Evolutionary conservation across 2,888 invertebrate genomes (phyloP).

Genomic region (Ochropleura leucogaster): DNA sequence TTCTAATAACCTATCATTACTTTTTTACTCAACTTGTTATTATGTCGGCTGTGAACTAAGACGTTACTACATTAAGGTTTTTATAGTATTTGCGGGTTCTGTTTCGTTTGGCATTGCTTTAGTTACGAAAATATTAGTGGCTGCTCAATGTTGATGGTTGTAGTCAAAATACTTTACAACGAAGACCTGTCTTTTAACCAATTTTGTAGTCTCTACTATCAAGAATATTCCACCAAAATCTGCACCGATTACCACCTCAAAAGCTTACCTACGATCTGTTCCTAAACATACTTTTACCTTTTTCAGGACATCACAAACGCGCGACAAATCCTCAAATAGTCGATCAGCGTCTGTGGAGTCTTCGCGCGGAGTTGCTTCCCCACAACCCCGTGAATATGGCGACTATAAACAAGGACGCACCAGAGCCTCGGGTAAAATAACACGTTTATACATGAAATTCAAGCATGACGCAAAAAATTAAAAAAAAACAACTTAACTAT

Average conservation of each 20-base stretch:
- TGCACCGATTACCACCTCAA: background rate
- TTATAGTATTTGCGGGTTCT: background rate
- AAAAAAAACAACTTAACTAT: background rate
- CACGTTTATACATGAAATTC: constrained; percentile 5
- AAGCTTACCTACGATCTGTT: background rate
- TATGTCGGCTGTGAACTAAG: constrained; percentile 34
- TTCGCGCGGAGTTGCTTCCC: constrained; percentile 84
- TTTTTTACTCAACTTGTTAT: constrained; percentile 37
- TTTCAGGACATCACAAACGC: constrained; percentile 90
- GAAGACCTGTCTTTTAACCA: background rate
- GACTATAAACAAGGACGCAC: constrained; percentile 80
- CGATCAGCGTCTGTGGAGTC: constrained; percentile 89
- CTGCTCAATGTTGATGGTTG: background rate
- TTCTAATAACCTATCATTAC: constrained; percentile 41
- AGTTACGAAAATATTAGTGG: background rate
- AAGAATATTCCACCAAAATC: background rate
- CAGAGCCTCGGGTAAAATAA: constrained; percentile 82
- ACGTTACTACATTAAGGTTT: constrained; percentile 11
- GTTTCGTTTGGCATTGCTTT: background rate
- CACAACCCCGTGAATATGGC: constrained; percentile 81
- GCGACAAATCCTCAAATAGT: constrained; percentile 92
- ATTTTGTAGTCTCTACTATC: background rate
- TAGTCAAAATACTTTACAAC: background rate
- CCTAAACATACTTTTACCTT: background rate
- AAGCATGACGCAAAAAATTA: background rate